A percentile compares a stretch with the other conserved stretches of the same genome.
phyloP scores from a whole-genome alignment of 1,140 invertebrate species.

The Drosophila gunungcola region DNA sequence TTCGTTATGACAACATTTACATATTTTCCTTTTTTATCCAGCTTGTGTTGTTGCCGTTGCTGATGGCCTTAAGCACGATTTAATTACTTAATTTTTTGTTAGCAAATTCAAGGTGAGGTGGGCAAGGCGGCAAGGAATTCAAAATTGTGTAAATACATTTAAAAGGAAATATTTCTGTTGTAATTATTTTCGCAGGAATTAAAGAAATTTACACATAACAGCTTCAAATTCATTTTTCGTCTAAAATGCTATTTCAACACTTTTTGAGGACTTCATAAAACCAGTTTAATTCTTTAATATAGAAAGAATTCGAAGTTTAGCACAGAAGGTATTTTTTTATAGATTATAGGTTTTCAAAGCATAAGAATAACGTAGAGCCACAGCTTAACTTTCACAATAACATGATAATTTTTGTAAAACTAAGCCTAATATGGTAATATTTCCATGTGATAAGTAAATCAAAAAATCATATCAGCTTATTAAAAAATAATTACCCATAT shows the following conservation, averaged over 20 bases:
- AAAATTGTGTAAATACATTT: constrained; percentile 26
- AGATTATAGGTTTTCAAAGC: no score
- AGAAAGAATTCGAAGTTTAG: no score
- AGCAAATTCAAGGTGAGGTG: constrained; percentile 17
- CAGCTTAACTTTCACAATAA: no score
- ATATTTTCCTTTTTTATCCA: constrained; percentile 43
- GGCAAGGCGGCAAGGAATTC: background rate
- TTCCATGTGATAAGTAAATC: background rate
- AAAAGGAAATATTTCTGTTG: background rate
- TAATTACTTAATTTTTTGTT: constrained; percentile 47
- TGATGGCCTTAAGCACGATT: constrained; percentile 35
- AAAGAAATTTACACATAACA: background rate
- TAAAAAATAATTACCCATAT: background rate
- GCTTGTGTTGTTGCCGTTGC: constrained; percentile 4
- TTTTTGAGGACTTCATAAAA: no score
- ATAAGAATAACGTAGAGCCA: no score
- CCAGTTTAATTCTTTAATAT: no score
- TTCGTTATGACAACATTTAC: constrained; percentile 52
- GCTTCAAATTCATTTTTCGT: no score
- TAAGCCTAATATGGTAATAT: background rate
- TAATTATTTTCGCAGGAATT: constrained; percentile 10
- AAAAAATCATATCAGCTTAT: background rate
- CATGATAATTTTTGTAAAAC: no score
- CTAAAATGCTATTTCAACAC: no score
- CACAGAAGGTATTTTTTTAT: no score